Percentiles rank a stretch among this genome's conserved stretches.
phyloP scores from a whole-genome alignment of 2,113 vertebrate species.

The Laterallus jamaicensis region DNA sequence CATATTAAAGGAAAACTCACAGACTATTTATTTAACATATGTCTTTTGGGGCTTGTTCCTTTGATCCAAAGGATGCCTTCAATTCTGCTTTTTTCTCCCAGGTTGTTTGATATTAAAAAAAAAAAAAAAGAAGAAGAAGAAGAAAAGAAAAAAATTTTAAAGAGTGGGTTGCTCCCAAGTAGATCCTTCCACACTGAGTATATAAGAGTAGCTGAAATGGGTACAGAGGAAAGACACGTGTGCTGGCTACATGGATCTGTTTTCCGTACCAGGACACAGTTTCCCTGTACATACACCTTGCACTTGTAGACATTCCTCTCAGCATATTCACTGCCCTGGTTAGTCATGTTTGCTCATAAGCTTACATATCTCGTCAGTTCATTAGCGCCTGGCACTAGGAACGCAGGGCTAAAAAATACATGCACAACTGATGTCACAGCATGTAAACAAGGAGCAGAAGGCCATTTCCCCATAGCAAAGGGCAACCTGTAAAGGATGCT shows the following conservation, averaged over 20 bases:
- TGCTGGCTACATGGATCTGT: background rate
- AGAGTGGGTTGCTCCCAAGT: background rate
- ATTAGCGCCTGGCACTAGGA: background rate
- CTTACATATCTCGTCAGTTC: background rate
- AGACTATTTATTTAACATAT: background rate
- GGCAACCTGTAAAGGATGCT: background rate
- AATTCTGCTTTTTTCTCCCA: background rate
- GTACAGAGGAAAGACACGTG: background rate
- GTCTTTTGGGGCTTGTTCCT: background rate
- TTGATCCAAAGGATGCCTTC: conserved; percentile 2
- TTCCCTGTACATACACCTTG: background rate
- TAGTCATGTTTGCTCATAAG: conserved; percentile 46
- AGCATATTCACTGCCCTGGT: background rate
- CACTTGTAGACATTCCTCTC: conserved; percentile 11
- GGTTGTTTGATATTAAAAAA: background rate
- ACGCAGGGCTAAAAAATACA: background rate
- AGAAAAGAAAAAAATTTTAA: too few relatives aligned
- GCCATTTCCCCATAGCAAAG: conserved; percentile 28
- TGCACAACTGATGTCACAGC: background rate
- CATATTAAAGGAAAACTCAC: conserved; percentile 21
- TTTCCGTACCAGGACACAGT: background rate
- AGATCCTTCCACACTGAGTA: background rate
- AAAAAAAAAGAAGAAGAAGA: too few relatives aligned
- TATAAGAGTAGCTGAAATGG: background rate
- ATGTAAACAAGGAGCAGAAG: background rate